Base-by-base conservation (phyloP, 2,888 invertebrate genomes). In the Xiphydria camelus region DNA sequence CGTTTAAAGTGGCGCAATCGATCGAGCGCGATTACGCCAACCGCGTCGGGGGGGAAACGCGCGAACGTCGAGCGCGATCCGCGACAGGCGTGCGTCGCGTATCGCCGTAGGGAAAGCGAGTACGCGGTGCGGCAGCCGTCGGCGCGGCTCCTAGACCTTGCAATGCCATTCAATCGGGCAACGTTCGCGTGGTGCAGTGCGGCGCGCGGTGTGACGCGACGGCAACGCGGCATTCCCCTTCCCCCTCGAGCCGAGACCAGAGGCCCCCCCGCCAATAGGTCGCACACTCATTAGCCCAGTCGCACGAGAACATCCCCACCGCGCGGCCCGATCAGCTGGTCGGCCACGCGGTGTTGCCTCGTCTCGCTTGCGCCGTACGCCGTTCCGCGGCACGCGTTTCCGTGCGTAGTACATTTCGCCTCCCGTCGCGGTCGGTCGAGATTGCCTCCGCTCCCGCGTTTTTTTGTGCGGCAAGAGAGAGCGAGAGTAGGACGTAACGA, bases 321-420 rank as follows among this genome's bases (percentile, higher is more conserved):
- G 73, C 74, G 72, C 73, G 71, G 75, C 71, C 81, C 82, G 80
- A 83, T 83, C 83, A 75, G 78, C 78, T 78, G 78, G 72, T 70
- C 77, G 66, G 78, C 76, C 74, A 75, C 73, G 61, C 66, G 66
- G 64, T 57, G 64, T 61, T 62, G 66, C 62, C 58, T 59, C 57
- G 61, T 53, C 60, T 26, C 51, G 47, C 49, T 54, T 73, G 70
- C 75, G 78, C 62, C 53, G 59, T 61, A 71, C 33, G 34, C 38
- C 21, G 35, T 9, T 5, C 35, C 45, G 33, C 17, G 22, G 45
- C 63, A 64, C 63, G 64, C 57, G 64, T 61, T 63, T 61, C 55
- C 52, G 57, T 60, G 48, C 12, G 20, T 26, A 15, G 3, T 20
- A 10, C 36, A 21, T 20, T n/a, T 12, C 45, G 26, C 10, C 26